Base-by-base conservation (phyloP, 2,888 invertebrate genomes). In the Carabus problematicus region DNA sequence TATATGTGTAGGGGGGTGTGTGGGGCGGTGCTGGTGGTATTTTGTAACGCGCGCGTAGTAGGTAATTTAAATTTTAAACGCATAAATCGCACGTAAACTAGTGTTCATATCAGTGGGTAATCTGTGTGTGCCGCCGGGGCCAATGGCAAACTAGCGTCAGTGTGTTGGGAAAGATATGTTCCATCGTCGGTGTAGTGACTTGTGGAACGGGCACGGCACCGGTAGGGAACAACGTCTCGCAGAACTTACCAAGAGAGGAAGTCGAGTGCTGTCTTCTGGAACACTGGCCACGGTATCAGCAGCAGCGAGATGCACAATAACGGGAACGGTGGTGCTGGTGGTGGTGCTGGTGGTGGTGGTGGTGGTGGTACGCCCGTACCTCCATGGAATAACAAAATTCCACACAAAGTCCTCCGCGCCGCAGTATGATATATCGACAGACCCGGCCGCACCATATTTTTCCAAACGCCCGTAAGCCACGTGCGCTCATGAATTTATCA, bases 371-470 rank as follows among this genome's bases (percentile, higher is more conserved):
- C n/a, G n/a, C 49, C 62, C 42, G n/a, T n/a, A 39, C 52, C 63
- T 39, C 56, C 52, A 39, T n/a, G 42, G 66, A 66, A 66, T 66
- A 66, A 59, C 66, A 66, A 66, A 59, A 66, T 66, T 66, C 59
- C 52, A 16, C 52, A 16, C 29, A 42, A 64, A 64, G 52, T 64
- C 59, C 59, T 52, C 39, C 19, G 18, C n/a, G n/a, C n/a, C n/a
- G n/a, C n/a, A 40, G 54, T 47, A 49, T 59, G 66, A 66, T 66
- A 66, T 66, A 66, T 66, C 49, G 58, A 39, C 49, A 43, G 45
- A 64, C 55, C 64, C 52, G 52, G 52, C n/a, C 52, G 39, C 14
- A 29, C 14, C 39, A 61, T 49, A 61, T 49, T 49, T 61, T 8
- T 61, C 8, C 18, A 49, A 11, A 14, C 14, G 49, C 14, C 14